phyloP scores from a whole-genome alignment of 37 sponge, comb jelly and placozoan species.

The Theonella swinhoei region DNA sequence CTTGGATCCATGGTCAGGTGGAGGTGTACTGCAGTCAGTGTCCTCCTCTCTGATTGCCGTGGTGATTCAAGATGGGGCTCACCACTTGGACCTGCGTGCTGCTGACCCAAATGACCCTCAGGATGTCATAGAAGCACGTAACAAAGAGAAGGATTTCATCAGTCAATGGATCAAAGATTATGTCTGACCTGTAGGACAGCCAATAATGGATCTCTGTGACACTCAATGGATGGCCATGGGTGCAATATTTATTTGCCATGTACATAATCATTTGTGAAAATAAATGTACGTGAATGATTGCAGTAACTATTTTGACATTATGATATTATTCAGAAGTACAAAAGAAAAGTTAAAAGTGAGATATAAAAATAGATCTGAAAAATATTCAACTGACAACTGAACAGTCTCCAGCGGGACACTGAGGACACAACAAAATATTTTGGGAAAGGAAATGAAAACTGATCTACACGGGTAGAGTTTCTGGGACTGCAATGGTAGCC shows the following conservation, averaged over 20 bases:
- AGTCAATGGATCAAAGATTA: constrained; percentile 48
- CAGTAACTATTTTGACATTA: background rate
- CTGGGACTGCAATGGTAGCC: background rate
- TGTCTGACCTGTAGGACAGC: background rate
- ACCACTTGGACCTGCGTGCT: constrained; percentile 92
- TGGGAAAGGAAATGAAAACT: background rate
- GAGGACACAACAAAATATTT: background rate
- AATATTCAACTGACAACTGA: too few species aligned
- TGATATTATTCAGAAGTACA: background rate
- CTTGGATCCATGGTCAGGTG: constrained; percentile 95
- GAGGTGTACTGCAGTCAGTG: constrained; percentile 78
- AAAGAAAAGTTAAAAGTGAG: too few species aligned
- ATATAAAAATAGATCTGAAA: too few species aligned
- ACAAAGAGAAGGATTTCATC: constrained; percentile 48
- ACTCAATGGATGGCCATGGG: too few species aligned
- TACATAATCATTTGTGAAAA: background rate
- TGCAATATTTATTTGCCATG: too few species aligned
- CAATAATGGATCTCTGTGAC: too few species aligned
- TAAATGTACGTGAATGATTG: background rate
- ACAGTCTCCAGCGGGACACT: too few species aligned
- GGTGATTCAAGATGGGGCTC: constrained; percentile 89
- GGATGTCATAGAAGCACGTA: constrained; percentile 53
- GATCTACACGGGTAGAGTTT: background rate
- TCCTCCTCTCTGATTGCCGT: constrained; percentile 76
- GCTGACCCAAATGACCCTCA: constrained; percentile 50